phyloP scores from a whole-genome alignment of 2,113 vertebrate genomes.

The Sebastes fasciatus region DNA sequence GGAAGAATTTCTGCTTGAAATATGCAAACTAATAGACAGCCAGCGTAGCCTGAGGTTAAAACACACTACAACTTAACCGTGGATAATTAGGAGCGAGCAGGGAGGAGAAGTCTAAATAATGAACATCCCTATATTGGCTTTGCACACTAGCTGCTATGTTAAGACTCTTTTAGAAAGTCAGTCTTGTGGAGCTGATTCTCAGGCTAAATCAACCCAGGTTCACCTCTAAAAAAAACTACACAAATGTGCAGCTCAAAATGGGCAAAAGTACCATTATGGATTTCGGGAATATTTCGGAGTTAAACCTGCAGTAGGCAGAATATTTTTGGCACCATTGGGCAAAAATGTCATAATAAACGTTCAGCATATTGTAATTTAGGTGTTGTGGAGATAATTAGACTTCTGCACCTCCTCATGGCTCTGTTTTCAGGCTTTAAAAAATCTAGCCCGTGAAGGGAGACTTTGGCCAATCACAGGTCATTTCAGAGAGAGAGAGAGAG shows the following conservation, averaged over 20 bases:
- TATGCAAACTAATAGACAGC: slow-evolving; percentile 25
- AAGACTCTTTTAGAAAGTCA: background rate
- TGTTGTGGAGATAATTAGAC: too few species aligned
- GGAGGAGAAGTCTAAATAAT: background rate
- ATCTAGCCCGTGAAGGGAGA: too few species aligned
- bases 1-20: slow-evolving; percentile 34
- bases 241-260: background rate
- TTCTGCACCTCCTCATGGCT: too few species aligned
- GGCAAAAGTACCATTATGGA: background rate
- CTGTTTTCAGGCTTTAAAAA: too few species aligned
- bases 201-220: background rate
- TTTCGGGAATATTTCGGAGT: background rate
- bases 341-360: too few species aligned
- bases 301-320: too few species aligned
- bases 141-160: background rate
- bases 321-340: too few species aligned
- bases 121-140: background rate
- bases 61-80: background rate
- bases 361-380: too few species aligned
- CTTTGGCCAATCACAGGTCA: too few species aligned
- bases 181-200: background rate
- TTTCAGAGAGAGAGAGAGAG: too few species aligned
- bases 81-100: slow-evolving; percentile 1
- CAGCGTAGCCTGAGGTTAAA: slow-evolving; percentile 7
- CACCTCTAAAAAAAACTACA: background rate